These are phyloP conservation scores for Sinopyrophorus schimmeli DNA, from an alignment of 2,888 invertebrate genomes.

Conservation along the genomic window DNA sequence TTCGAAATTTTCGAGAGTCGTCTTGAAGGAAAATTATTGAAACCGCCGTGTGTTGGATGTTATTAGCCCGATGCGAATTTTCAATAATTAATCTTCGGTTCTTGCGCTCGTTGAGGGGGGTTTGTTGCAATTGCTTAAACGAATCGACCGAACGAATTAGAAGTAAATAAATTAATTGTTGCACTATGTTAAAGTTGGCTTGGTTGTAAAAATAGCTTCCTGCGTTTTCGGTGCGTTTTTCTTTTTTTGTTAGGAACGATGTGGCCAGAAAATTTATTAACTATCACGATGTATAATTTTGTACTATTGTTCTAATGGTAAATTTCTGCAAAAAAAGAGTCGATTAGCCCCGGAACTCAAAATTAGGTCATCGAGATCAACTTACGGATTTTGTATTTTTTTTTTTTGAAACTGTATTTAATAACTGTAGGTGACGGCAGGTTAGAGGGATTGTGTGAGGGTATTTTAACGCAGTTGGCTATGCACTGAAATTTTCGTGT, in stretches of 20 bases:
- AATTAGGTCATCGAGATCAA: constrained; percentile 17
- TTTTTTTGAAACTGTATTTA: constrained; percentile 40
- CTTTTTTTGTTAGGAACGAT: constrained; percentile 42
- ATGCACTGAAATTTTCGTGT: constrained; percentile 56
- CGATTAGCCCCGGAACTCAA: not conserved
- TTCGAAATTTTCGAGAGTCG: constrained; percentile 4
- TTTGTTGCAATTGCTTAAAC: no score
- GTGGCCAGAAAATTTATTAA: constrained; percentile 28
- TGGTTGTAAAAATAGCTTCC: constrained; percentile 52
- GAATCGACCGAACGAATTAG: no score
- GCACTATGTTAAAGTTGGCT: no score
- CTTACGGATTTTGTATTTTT: constrained; percentile 42
- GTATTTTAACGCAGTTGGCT: constrained; percentile 56
- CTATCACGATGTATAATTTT: constrained; percentile 49
- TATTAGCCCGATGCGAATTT: constrained; percentile 29
- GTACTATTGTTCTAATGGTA: constrained; percentile 51
- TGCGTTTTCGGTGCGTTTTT: constrained; percentile 45
- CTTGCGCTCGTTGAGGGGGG: constrained; percentile 22
- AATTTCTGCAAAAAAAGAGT: constrained; percentile 42
- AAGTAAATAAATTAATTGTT: no score
- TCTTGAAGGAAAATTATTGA: constrained; percentile 18
- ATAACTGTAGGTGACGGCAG: constrained; percentile 56
- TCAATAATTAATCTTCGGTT: constrained; percentile 23
- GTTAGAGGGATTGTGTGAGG: constrained; percentile 54
- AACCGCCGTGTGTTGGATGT: constrained; percentile 19